A percentile compares a stretch with the other conserved stretches of the same genome.
Conservation (phyloP, 1,140 invertebrate species). For the Rhyzopertha dominica region DNA sequence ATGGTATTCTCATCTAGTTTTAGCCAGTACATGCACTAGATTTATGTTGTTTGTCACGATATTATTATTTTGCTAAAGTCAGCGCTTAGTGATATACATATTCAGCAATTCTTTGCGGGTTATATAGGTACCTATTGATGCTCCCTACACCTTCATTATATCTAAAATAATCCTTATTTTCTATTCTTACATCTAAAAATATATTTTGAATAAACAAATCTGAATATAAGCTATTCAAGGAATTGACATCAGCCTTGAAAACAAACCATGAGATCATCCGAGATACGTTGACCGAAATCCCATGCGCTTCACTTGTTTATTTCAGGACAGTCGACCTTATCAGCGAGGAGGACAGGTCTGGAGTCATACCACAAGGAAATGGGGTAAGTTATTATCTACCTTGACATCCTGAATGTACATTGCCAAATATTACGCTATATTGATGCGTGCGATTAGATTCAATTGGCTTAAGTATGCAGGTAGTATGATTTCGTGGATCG, state of each 20-base stretch:
- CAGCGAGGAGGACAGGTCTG: conserved; percentile 28
- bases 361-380: conserved; percentile 31
- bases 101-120: too few relatives aligned
- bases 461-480: not conserved
- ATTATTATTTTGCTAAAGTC: not conserved
- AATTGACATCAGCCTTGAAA: not conserved
- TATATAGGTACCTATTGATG: too few relatives aligned
- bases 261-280: conserved; percentile 8
- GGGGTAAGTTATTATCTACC: conserved; percentile 28
- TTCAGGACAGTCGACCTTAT: conserved; percentile 38
- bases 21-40: not conserved
- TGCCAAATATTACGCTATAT: too few relatives aligned
- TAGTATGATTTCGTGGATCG: not conserved
- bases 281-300: conserved; percentile 10
- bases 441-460: not conserved
- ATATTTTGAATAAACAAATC: conserved; percentile 4
- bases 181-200: not conserved
- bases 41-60: not conserved
- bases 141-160: too few relatives aligned
- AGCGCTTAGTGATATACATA: too few relatives aligned
- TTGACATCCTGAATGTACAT: not conserved
- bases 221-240: not conserved
- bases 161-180: too few relatives aligned
- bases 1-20: not conserved
- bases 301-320: conserved; percentile 15